Evolutionary conservation across 2,113 vertebrate species (phyloP).

Genomic region (Tychaedon coryphoeus): DNA sequence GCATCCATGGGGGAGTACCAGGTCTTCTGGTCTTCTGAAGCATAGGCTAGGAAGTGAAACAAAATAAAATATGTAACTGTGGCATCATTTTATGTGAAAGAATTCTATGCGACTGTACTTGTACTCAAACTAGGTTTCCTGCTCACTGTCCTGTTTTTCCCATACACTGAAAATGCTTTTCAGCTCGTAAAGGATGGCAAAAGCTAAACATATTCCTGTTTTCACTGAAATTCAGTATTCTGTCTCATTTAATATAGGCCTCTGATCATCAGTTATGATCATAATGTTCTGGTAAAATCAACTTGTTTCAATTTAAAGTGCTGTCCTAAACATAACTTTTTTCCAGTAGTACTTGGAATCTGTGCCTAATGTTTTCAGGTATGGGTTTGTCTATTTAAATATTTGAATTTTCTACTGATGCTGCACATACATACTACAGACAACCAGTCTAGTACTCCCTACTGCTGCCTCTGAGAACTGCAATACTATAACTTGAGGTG

Average conservation of each 20-base stretch:
- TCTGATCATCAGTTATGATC: background rate
- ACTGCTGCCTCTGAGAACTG: background rate
- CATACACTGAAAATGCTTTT: background rate
- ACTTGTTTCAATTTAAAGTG: background rate
- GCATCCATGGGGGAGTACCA: background rate
- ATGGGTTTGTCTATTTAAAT: background rate
- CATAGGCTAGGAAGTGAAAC: background rate
- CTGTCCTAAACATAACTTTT: background rate
- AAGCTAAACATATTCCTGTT: background rate
- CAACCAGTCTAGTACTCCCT: background rate
- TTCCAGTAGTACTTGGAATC: background rate
- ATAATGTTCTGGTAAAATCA: background rate
- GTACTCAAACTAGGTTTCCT: background rate
- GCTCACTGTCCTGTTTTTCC: background rate
- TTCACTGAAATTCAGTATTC: background rate
- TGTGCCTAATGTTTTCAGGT: background rate
- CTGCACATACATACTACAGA: background rate
- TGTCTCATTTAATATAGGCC: background rate
- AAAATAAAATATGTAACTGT: background rate
- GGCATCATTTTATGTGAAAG: background rate
- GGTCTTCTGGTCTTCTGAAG: background rate
- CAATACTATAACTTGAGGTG: background rate
- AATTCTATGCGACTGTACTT: background rate
- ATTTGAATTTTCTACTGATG: background rate
- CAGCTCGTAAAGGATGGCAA: background rate